Percentiles rank a stretch among this genome's conserved stretches.
phyloP scores from a whole-genome alignment of 2,888 invertebrate genomes.

The Mamestra brassicae region DNA sequence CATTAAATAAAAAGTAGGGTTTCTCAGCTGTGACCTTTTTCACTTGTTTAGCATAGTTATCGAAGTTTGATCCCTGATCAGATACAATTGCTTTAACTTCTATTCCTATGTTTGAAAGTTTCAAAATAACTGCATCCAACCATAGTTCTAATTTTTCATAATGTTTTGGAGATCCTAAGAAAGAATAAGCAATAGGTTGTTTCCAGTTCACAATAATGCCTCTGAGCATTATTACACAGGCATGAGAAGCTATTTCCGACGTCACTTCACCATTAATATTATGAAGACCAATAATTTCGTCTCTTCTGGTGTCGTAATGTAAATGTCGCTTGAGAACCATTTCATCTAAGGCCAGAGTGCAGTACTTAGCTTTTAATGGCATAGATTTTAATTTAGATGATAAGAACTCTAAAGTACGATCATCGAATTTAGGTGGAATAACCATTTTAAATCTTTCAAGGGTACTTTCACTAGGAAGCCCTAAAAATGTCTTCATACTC shows the following conservation, averaged over 20 bases:
- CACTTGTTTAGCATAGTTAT: conserved; percentile 61
- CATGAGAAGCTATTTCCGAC: conserved; percentile 34
- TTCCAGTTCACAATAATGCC: conserved; percentile 62
- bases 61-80: conserved; percentile 63
- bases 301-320: conserved; percentile 57
- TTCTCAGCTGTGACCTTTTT: conserved; percentile 56
- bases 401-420: conserved; percentile 31
- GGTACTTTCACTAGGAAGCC: conserved; percentile 61
- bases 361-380: conserved; percentile 50
- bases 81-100: conserved; percentile 16
- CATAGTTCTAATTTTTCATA: conserved; percentile 55
- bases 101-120: conserved; percentile 46
- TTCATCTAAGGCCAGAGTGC: conserved; percentile 63
- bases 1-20: conserved; percentile 55
- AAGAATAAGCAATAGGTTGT: conserved; percentile 63
- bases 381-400: conserved; percentile 37
- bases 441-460: conserved; percentile 27
- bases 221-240: conserved; percentile 58
- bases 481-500: conserved; percentile 58
- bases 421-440: conserved; percentile 56
- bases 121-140: conserved; percentile 62
- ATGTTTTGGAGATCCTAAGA: conserved; percentile 52
- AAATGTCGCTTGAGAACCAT: conserved; percentile 65
- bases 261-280: conserved; percentile 62
- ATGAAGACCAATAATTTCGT: conserved; percentile 64